A percentile compares a stretch with the other conserved stretches of the same genome.
Conservation (phyloP, 2,888 invertebrate species). For the Sympetrum striolatum region DNA sequence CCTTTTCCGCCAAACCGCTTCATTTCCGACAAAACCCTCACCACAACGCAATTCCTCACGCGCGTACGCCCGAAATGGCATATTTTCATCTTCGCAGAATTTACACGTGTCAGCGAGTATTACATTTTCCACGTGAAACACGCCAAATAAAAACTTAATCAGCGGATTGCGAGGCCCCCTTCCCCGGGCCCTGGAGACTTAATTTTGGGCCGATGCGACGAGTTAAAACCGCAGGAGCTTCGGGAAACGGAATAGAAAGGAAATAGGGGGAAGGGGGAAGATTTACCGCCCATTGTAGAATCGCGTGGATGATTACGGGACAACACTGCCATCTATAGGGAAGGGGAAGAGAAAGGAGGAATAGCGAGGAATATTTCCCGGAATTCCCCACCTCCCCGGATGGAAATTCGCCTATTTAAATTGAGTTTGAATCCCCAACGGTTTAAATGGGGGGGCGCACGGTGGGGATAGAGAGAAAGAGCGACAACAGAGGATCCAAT, state of each 20-base stretch:
- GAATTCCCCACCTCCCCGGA: not conserved
- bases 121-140: not conserved
- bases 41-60: not conserved
- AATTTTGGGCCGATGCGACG: not conserved
- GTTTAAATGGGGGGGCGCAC: not conserved
- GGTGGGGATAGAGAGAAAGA: not conserved
- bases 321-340: not conserved
- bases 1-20: no score
- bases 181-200: not conserved
- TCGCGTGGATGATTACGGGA: not conserved
- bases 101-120: not conserved
- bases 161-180: not conserved
- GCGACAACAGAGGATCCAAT: constrained; percentile 7
- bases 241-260: not conserved
- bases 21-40: no score
- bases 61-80: not conserved
- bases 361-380: no score
- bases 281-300: not conserved
- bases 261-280: not conserved
- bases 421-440: constrained; percentile 3
- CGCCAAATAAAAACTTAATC: not conserved
- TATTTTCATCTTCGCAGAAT: not conserved
- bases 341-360: not conserved
- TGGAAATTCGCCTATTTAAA: constrained; percentile 25
- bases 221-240: not conserved